Evolutionary conservation across 2,113 vertebrate species (phyloP).

Genomic region (Oophaga pumilio): DNA sequence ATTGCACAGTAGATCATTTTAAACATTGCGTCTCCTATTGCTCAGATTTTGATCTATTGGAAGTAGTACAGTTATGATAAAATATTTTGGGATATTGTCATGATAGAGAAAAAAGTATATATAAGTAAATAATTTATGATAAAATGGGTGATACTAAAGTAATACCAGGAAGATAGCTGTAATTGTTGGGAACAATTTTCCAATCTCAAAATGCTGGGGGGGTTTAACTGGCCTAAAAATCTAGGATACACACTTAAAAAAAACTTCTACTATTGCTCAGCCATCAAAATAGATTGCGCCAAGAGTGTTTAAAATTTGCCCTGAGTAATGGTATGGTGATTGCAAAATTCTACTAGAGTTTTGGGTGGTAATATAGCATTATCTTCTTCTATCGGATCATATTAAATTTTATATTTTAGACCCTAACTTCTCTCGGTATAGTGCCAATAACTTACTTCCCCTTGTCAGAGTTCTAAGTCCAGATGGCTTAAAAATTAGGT

Average conservation of each 20-base stretch:
- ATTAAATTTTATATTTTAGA: neutral
- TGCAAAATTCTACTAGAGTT: neutral
- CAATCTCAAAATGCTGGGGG: neutral
- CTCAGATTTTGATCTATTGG: neutral
- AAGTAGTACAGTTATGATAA: neutral
- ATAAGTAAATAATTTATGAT: neutral
- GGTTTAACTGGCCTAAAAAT: neutral
- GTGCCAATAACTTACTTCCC: neutral
- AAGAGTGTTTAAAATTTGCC: neutral
- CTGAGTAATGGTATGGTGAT: neutral
- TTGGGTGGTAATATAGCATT: neutral
- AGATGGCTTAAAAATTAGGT: neutral
- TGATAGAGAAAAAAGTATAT: neutral
- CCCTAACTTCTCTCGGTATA: neutral
- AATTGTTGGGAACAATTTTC: neutral
- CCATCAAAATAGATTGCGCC: neutral
- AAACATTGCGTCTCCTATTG: neutral
- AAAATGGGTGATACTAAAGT: neutral
- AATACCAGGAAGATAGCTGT: neutral
- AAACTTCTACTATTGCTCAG: neutral
- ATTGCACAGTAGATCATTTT: neutral
- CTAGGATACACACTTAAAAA: neutral
- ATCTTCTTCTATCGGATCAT: neutral
- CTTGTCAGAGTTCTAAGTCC: neutral
- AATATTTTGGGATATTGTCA: constrained; percentile 15